A percentile compares a stretch with the other conserved stretches of the same genome.
Evolutionary conservation across 2,113 vertebrate genomes (phyloP).

Genomic region (Prolemur simus): DNA sequence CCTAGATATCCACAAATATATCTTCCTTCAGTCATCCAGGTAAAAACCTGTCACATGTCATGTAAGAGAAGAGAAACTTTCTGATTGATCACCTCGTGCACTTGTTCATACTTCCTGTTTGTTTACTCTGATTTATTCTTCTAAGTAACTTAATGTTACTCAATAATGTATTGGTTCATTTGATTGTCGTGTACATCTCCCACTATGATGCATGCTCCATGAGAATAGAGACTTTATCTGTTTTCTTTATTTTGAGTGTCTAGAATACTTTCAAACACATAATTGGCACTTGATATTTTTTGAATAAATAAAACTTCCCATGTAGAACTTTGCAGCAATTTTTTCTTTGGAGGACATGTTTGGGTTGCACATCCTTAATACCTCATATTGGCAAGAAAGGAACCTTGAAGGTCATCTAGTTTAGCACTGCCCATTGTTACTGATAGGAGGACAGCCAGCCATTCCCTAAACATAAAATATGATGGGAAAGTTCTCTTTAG

Average conservation of each 20-base stretch:
- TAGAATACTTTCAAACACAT: neutral
- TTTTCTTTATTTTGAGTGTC: neutral
- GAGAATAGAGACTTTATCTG: neutral
- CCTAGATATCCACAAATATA: neutral
- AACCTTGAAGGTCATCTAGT: neutral
- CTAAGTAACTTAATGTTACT: neutral
- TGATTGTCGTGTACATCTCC: neutral
- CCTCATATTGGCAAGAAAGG: neutral
- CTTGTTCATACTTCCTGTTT: neutral
- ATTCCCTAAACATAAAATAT: neutral
- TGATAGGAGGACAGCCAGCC: neutral
- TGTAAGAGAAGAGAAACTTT: neutral
- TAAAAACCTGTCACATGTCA: neutral
- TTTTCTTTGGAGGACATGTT: neutral
- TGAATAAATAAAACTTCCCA: neutral
- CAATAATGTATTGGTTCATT: neutral
- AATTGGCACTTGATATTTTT: neutral
- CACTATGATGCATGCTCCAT: neutral
- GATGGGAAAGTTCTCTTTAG: conserved; percentile 25
- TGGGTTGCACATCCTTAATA: neutral
- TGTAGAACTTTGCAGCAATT: neutral
- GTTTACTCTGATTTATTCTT: neutral
- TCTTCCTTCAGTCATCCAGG: neutral
- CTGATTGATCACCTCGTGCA: neutral
- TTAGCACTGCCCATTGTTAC: neutral